phyloP scores from a whole-genome alignment of 2,888 invertebrate species.

The Sipha maydis region DNA sequence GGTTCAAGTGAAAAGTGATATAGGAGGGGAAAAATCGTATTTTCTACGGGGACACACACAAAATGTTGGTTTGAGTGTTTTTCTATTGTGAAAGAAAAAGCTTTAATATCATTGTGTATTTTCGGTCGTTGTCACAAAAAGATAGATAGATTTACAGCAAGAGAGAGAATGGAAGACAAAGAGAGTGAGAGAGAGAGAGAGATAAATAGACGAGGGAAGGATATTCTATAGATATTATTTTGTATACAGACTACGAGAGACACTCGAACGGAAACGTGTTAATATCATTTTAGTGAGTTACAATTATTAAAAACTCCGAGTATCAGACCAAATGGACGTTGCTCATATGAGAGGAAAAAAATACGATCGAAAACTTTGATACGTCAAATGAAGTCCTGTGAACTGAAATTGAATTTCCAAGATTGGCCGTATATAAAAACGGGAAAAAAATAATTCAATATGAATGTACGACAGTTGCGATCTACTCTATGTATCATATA shows the following conservation, averaged over 20 bases:
- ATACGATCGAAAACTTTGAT: conserved; percentile 20
- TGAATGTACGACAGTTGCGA: not conserved
- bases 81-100: conserved; percentile 40
- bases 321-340: not conserved
- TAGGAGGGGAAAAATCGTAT: conserved; percentile 34
- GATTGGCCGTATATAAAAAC: not conserved
- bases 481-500: not conserved
- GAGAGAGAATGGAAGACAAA: not conserved
- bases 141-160: not conserved
- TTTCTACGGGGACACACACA: not conserved
- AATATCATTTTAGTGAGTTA: conserved; percentile 27
- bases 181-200: not conserved
- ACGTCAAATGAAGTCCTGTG: not conserved
- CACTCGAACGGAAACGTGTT: conserved; percentile 36
- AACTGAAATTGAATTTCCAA: not conserved
- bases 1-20: conserved; percentile 45
- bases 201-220: not conserved
- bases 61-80: conserved; percentile 26
- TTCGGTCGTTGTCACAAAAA: not conserved
- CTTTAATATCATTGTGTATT: conserved; percentile 48
- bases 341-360: not conserved
- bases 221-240: not conserved
- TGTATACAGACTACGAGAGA: conserved; percentile 10
- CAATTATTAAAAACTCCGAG: conserved; percentile 29
- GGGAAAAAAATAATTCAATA: no score